Base-by-base conservation (phyloP, 1,140 invertebrate genomes). In the Drosophila nigromelanica region DNA sequence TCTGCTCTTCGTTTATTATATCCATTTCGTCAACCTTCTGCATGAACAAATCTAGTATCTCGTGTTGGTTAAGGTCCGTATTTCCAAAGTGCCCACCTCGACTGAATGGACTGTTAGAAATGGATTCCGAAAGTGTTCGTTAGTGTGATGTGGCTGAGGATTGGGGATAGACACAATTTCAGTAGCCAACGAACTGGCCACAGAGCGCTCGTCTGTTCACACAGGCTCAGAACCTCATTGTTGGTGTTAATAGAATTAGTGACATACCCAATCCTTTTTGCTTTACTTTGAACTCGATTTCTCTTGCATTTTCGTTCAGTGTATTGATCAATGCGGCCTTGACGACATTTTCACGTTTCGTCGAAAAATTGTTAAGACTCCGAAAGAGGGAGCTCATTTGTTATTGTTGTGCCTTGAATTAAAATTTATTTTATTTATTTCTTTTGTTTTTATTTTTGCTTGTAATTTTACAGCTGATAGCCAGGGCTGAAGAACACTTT, bases 271-370 rank as follows among this genome's bases (percentile, higher is more conserved):
- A 50, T 67, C 21, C 93, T 92, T 62, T 93, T 55, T 94, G 93
- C 72, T 94, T 93, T 47, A 93, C 93, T 74, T 93, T 93, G 77
- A 94, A 93, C 89, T 96, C 95, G 69, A 96, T 95, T 78, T 96
- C 95, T 92, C 96, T 95, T 8, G 96, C 94, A 90, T 94, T 94
- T 63, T 94, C 94, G 14, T 94, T 96, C 43, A 96, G 92, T 67
- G 96, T 95, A 47, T 94, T 94, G 64, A 95, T 95, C 48, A 96
- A 91, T 1, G 94, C 94, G 64, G 96, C 94, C 80, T 95, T 96
- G 27, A 96, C 92, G 37, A 95, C 91, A 61, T 93, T 92, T 77
- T 96, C 94, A 63, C 94, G 90, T 52, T 91, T 91, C 5, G 73
- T 73, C 2, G 77, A 76, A 73, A 90, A 90, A 56, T 72, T 69